A percentile compares a stretch with the other conserved stretches of the same genome.
Conservation (phyloP, 2,113 vertebrate species). For the Apodemus sylvaticus region DNA sequence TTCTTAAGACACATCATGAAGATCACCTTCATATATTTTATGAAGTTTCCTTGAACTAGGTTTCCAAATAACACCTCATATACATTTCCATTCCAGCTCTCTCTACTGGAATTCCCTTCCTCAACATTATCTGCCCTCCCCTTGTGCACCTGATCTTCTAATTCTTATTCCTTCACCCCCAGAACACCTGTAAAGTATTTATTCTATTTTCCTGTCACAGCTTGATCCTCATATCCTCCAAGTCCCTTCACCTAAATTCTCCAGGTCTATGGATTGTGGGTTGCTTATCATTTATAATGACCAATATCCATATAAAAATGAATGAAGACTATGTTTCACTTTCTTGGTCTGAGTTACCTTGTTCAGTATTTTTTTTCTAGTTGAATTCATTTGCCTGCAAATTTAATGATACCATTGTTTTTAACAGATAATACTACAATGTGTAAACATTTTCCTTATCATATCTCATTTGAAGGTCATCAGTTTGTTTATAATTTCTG, state of each 20-base stretch:
- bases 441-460: neutral
- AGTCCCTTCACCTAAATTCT: neutral
- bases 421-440: neutral
- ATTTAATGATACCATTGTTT: neutral
- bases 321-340: neutral
- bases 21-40: neutral
- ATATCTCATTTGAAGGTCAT: neutral
- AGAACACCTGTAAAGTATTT: neutral
- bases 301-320: neutral
- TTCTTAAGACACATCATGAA: neutral
- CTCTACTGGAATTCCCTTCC: neutral
- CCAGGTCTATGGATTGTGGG: neutral
- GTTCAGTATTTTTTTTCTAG: neutral
- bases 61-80: no score
- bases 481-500: neutral
- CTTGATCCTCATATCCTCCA: neutral
- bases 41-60: no score
- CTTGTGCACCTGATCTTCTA: neutral
- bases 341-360: neutral
- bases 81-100: neutral
- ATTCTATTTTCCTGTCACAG: neutral
- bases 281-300: neutral
- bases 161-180: neutral
- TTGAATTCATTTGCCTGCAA: neutral
- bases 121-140: neutral